A percentile compares a stretch with the other conserved stretches of the same genome.
phyloP scores from a whole-genome alignment of 2,888 invertebrate species.

The Brenthis ino region DNA sequence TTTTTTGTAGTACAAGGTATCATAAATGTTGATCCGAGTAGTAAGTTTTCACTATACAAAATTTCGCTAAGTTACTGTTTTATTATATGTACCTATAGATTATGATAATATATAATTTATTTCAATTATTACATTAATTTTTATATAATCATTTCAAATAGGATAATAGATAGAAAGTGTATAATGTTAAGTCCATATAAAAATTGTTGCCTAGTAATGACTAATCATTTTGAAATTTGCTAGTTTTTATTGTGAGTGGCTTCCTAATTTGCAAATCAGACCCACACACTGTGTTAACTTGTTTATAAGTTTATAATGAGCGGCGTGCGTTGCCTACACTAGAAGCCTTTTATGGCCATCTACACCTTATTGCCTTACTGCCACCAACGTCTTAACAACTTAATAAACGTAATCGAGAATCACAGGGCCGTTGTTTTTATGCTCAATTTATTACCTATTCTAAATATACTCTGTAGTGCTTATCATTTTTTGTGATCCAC shows the following conservation, averaged over 20 bases:
- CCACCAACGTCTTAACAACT: conserved; percentile 38
- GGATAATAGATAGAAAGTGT: no score
- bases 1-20: no score
- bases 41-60: no score
- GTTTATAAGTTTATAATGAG: conserved; percentile 43
- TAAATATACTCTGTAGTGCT: not conserved
- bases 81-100: no score
- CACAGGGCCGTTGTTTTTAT: conserved; percentile 27
- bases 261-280: conserved; percentile 37
- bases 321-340: conserved; percentile 52
- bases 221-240: conserved; percentile 33
- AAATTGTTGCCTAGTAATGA: conserved; percentile 27
- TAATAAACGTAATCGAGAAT: conserved; percentile 34
- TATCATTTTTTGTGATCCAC: not conserved
- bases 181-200: conserved; percentile 4
- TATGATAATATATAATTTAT: no score
- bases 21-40: no score
- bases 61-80: no score
- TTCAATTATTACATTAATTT: no score
- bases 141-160: no score
- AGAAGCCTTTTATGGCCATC: conserved; percentile 42
- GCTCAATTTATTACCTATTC: conserved; percentile 22
- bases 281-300: conserved; percentile 40
- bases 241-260: conserved; percentile 42
- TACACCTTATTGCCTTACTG: conserved; percentile 43